These are phyloP conservation scores for Rattus norvegicus DNA, from an alignment of 2,113 vertebrate genomes.

Conservation along the genomic window DNA sequence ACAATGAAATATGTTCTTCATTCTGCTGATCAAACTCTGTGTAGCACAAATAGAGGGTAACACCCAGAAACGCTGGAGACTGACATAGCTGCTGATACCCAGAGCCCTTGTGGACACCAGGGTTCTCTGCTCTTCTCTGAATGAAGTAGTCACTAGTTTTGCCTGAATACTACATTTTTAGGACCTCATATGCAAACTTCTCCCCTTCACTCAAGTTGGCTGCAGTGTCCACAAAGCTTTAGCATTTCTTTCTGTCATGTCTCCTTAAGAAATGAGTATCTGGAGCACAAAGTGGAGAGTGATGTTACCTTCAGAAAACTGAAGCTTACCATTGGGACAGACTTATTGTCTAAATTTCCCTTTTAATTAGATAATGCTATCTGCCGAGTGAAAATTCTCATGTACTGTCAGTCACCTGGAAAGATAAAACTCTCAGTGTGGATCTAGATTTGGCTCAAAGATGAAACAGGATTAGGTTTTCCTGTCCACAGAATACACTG, in stretches of 20 bases:
- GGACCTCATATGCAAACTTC: neutral
- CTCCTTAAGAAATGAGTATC: neutral
- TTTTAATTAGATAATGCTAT: neutral
- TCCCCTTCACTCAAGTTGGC: neutral
- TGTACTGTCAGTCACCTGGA: neutral
- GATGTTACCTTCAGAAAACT: neutral
- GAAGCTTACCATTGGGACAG: neutral
- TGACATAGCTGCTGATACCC: neutral
- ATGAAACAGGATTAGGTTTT: neutral
- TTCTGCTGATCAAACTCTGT: neutral
- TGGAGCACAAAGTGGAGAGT: fast-evolving
- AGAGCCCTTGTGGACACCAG: neutral
- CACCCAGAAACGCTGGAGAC: neutral
- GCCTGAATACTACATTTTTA: neutral
- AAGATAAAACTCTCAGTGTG: neutral
- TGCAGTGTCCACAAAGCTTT: neutral
- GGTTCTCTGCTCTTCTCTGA: neutral
- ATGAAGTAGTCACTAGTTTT: neutral
- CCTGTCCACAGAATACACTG: neutral
- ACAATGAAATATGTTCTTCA: too few relatives aligned
- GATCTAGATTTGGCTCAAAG: neutral
- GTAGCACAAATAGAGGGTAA: neutral
- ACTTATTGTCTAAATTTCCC: neutral
- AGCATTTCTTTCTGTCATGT: neutral
- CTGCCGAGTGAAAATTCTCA: neutral